Percentiles rank a stretch among this genome's conserved stretches.
These are phyloP conservation scores for Cynodonichthys magdalenae DNA, from an alignment of 2,797 vertebrate genomes.

Conservation along the genomic window DNA sequence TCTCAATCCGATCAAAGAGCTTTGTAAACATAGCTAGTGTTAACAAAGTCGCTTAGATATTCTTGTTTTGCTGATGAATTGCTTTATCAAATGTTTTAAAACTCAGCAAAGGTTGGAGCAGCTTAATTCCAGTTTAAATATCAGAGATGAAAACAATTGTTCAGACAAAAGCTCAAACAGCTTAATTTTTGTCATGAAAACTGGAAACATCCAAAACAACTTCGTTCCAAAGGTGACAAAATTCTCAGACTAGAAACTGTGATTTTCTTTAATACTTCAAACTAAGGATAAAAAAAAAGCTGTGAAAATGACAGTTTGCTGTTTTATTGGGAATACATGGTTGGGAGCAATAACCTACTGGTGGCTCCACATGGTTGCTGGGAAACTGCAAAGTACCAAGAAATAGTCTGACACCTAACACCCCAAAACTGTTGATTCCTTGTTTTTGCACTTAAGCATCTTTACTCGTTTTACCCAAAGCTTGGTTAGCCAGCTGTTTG, in stretches of 20 bases:
- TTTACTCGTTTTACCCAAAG: not conserved
- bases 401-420: conserved; percentile 28
- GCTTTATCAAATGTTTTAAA: not conserved
- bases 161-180: not conserved
- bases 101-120: not conserved
- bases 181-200: not conserved
- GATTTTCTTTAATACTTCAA: not conserved
- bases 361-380: conserved; percentile 29
- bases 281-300: not conserved
- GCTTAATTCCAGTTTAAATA: not conserved
- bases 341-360: conserved; percentile 21
- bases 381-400: conserved; percentile 41
- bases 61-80: not conserved
- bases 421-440: conserved; percentile 21
- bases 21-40: too few species aligned
- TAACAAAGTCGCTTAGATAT: too few species aligned
- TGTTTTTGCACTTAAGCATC: conserved; percentile 18
- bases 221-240: conserved; percentile 1
- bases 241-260: not conserved
- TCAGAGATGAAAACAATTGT: too few species aligned
- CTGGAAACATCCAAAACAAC: not conserved
- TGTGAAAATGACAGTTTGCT: conserved; percentile 10
- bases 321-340: conserved; percentile 30
- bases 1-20: too few species aligned
- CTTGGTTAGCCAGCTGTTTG: conserved; percentile 13